phyloP scores from a whole-genome alignment of 2,113 vertebrate species.

The Crotophaga sulcirostris region DNA sequence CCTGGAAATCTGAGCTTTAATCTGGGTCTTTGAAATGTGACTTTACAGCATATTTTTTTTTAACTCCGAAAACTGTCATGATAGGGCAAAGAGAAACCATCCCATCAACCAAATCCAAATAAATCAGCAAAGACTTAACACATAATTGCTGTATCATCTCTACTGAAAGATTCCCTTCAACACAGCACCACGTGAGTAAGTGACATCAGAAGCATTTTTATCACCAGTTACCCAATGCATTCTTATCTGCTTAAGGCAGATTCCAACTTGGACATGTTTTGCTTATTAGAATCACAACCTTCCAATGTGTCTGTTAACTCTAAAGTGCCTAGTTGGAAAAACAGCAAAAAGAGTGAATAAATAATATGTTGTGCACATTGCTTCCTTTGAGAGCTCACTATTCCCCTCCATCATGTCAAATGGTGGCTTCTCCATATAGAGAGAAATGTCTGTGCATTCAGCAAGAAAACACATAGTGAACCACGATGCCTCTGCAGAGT shows the following conservation, averaged over 20 bases:
- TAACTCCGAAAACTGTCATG: not conserved
- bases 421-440: not conserved
- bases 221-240: conserved; percentile 47
- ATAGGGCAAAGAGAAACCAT: not conserved
- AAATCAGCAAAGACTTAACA: not conserved
- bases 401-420: not conserved
- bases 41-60: not conserved
- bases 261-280: conserved; percentile 32
- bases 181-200: not conserved
- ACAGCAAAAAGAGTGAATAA: not conserved
- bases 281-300: conserved; percentile 4
- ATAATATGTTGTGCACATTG: not conserved
- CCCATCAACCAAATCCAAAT: not conserved
- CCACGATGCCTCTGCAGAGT: not conserved
- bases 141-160: not conserved
- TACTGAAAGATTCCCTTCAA: conserved; percentile 29
- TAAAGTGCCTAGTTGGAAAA: not conserved
- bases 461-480: not conserved
- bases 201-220: conserved; percentile 56
- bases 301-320: conserved; percentile 17
- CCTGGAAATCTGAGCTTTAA: not conserved
- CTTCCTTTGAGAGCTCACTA: not conserved
- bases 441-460: not conserved
- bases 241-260: conserved; percentile 60
- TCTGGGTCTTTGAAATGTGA: not conserved